Base-by-base conservation (phyloP, 2,888 invertebrate genomes). In the Vesta saturnalis region DNA sequence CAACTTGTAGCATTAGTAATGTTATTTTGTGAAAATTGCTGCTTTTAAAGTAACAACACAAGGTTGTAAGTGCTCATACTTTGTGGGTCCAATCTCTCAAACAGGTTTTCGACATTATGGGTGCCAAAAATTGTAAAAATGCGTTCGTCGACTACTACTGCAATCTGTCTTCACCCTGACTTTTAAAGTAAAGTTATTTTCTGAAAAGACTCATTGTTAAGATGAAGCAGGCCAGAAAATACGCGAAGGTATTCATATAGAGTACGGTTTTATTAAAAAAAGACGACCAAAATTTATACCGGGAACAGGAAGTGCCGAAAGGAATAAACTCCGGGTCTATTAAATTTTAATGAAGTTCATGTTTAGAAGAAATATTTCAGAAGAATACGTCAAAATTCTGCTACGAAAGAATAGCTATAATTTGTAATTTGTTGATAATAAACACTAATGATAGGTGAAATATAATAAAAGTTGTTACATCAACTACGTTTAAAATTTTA, bases 141-240 rank as follows among this genome's bases (percentile, higher is more conserved):
- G 71, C 70, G 68, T 66, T 76, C 73, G 77, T 71, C 75, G 64
- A 72, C 75, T 72, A 67, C 63, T 68, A 23, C 52, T 70, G 72
- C 76, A 76, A 78, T 78, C 74, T 72, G 73, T 78, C 77, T 78
- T 76, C 73, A 72, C 74, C 73, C 69, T 59, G 74, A 76, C 76
- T 77, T 74, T 74, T 73, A 73, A 75, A 73, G 72, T 69, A 73
- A 76, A 73, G 72, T 72, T 73, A 72, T 70, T 70, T 71, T 70
- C 74, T 76, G 69, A 75, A 77, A 39, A 75, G 74, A 70, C 72
- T 73, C 73, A 77, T 78, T 77, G 77, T 78, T 73, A 64, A 67
- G 71, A 73, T 71, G 74, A 76, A 76, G 71, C 70, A 73, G 72
- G 69, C 74, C 77, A 76, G 77, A 77, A 77, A 77, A 78, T 75